Percentiles rank a stretch among this genome's conserved stretches.
phyloP scores from a whole-genome alignment of 2,797 vertebrate genomes.

The Spizella passerina region DNA sequence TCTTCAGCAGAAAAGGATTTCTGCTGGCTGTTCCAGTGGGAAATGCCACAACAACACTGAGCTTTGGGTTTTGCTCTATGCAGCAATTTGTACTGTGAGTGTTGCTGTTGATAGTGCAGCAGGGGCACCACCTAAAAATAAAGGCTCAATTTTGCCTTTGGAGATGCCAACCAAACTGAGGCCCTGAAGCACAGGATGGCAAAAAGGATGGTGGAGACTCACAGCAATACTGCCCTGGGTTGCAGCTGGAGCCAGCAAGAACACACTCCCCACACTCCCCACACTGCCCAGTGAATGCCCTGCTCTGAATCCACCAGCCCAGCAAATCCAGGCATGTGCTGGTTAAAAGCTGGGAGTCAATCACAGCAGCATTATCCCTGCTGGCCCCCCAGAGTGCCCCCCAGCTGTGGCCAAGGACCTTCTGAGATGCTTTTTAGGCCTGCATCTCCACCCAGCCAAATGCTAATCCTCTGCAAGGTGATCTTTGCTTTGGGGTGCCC shows the following conservation, averaged over 20 bases:
- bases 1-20: neutral
- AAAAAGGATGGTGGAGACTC: neutral
- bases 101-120: neutral
- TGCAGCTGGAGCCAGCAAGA: neutral
- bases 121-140: fast-evolving
- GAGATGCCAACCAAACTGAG: neutral
- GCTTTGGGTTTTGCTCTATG: neutral
- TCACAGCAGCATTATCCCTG: neutral
- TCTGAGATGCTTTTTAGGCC: neutral
- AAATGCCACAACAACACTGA: neutral
- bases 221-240: neutral
- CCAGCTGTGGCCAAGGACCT: neutral
- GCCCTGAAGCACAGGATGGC: neutral
- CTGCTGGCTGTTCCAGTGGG: neutral
- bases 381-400: neutral
- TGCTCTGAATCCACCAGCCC: neutral
- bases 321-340: neutral
- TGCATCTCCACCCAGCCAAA: neutral
- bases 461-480: neutral
- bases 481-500: neutral
- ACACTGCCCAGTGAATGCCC: neutral
- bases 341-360: neutral
- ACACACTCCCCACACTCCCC: neutral
- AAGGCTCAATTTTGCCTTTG: neutral
- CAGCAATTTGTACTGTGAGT: neutral